Conservation (phyloP, 2,797 vertebrate species). For the Pantherophis vulpinus region DNA sequence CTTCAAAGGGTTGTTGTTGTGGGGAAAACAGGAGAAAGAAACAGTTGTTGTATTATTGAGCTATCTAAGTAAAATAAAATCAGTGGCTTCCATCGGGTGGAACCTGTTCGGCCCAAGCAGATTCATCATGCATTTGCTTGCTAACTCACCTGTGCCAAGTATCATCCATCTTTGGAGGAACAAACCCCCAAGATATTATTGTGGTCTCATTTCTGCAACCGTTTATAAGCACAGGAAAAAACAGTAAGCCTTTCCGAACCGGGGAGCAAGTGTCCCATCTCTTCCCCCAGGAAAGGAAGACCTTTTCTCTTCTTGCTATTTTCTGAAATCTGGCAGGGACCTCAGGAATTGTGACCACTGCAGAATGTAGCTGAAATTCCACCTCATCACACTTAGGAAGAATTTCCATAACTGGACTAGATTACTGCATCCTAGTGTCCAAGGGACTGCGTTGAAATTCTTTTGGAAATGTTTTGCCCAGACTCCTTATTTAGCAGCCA, state of each 20-base stretch:
- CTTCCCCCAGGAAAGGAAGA: background rate
- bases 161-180: background rate
- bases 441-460: background rate
- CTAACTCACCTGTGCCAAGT: background rate
- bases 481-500: background rate
- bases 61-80: background rate
- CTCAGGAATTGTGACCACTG: background rate
- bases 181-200: background rate
- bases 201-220: too few species aligned
- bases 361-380: background rate
- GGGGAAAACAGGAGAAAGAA: background rate
- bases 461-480: background rate
- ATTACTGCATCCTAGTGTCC: background rate
- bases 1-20: background rate
- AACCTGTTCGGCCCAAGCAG: background rate
- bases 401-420: background rate
- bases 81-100: background rate
- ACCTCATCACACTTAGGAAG: background rate
- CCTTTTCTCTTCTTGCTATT: background rate
- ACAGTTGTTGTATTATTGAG: background rate
- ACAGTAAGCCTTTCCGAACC: background rate
- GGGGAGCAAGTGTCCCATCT: background rate
- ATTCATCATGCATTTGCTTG: background rate
- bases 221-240: background rate
- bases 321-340: background rate